Base-by-base conservation (phyloP, 2,113 vertebrate species). In the Pao palembangensis region DNA sequence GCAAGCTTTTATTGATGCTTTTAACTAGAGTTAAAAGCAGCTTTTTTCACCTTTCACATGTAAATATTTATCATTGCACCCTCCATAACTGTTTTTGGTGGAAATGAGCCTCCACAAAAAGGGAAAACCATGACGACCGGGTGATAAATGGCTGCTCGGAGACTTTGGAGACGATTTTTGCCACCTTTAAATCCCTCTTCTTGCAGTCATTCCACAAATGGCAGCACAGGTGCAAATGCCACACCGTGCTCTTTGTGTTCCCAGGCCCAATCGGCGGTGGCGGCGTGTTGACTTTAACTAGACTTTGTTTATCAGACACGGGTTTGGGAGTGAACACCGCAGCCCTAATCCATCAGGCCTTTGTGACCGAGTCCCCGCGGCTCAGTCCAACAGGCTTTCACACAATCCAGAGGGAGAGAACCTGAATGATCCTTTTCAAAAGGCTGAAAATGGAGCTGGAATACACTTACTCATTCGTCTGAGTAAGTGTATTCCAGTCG, bases 311-410 rank as follows among this genome's bases (percentile, higher is more conserved):
- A 79, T 73, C 78, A 73, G 67, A 81, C 67, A 51, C 1, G 15
- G 51, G 76, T 82, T 73, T 72, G 73, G 69, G 67, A 78, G 78
- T 55, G 70, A 82, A 73, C 75, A 75, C 69, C 75, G 80, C 78
- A 74, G 64, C 58, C 67, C 66, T 88, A 86, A 90, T 90, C 88
- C 84, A 82, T 86, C 84, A 82, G 79, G 73, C 71, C 79, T 89
- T 91, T 91, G 89, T 90, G 83, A 78, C 62, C 23, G 11, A 16
- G 44, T 79, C 76, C 79, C 65, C 38, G 12, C 23, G 51, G 73
- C 78, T 82, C 75, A 79, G 71, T 82, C 78, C 80, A 79, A 75
- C 70, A 58, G 69, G 81, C 75, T 79, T 80, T 19, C 49, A 42
- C 82, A 84, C 67, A 84, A 82, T 86, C 67, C 65, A 10, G 63